Percentiles rank a stretch among this genome's conserved stretches.
phyloP scores from a whole-genome alignment of 2,113 vertebrate genomes.

The Odocoileus hemionus region DNA sequence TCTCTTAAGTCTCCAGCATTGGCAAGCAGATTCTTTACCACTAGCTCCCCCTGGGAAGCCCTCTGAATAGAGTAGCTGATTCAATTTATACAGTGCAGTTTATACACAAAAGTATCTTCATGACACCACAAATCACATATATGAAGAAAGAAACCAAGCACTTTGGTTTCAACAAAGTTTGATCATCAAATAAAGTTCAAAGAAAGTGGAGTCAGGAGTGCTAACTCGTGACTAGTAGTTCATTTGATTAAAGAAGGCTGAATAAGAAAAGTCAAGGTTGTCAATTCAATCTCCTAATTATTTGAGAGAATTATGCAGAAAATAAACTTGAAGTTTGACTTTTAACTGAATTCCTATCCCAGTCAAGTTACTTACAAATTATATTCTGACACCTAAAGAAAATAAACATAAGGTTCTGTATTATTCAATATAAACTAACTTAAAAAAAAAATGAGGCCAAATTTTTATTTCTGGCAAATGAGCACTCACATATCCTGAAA shows the following conservation, averaged over 20 bases:
- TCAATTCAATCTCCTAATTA: neutral
- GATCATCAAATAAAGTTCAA: neutral
- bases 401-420: neutral
- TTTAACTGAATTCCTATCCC: neutral
- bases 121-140: neutral
- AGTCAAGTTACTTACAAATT: neutral
- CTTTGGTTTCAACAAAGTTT: neutral
- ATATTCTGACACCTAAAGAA: neutral
- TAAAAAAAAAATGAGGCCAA: neutral
- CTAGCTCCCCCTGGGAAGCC: neutral
- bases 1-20: neutral
- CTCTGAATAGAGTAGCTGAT: neutral
- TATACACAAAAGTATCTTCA: neutral
- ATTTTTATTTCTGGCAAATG: neutral
- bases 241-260: neutral
- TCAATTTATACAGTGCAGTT: neutral
- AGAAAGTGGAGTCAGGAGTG: neutral
- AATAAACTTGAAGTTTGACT: slow-evolving; percentile 6
- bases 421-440: neutral
- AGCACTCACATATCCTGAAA: neutral
- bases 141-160: neutral
- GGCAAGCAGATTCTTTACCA: neutral
- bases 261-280: neutral
- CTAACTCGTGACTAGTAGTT: neutral
- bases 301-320: slow-evolving; percentile 5